phyloP scores from a whole-genome alignment of 2,797 vertebrate species.

The Salmo trutta region DNA sequence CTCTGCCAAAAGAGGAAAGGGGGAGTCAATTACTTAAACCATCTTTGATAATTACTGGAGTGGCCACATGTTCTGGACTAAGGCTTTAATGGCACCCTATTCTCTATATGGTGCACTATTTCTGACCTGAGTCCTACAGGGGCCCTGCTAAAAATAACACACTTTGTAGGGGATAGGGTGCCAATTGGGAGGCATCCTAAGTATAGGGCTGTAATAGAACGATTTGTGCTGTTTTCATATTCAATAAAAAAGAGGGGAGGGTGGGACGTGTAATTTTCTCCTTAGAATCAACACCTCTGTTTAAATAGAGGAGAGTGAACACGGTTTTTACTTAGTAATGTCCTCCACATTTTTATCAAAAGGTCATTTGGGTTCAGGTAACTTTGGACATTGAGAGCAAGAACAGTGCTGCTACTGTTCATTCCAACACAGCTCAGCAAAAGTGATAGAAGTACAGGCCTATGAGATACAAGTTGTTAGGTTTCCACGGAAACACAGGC shows the following conservation, averaged over 20 bases:
- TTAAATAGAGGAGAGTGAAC: constrained; percentile 66
- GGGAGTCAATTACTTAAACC: constrained; percentile 72
- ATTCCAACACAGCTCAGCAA: constrained; percentile 27
- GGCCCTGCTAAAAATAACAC: too few relatives aligned
- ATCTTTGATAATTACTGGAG: constrained; percentile 67
- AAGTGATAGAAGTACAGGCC: constrained; percentile 35
- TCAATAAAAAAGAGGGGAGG: constrained; percentile 49
- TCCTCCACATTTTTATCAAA: constrained; percentile 62
- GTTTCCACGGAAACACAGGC: constrained; percentile 26
- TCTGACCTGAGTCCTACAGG: too few relatives aligned
- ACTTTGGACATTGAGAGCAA: constrained; percentile 41
- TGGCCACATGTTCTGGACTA: constrained; percentile 44
- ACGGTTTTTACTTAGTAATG: constrained; percentile 23
- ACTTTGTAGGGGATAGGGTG: background rate
- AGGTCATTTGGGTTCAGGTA: constrained; percentile 68
- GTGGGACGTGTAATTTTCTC: constrained; percentile 45
- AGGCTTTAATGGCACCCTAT: background rate
- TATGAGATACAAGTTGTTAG: constrained; percentile 20
- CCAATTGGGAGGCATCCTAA: constrained; percentile 41
- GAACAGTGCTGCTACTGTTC: constrained; percentile 54
- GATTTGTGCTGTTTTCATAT: constrained; percentile 54
- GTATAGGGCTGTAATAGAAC: constrained; percentile 51
- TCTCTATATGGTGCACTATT: background rate
- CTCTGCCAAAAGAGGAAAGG: constrained; percentile 71
- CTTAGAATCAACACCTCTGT: constrained; percentile 69